phyloP scores from a whole-genome alignment of 2,888 invertebrate species.

The Lysandra coridon region DNA sequence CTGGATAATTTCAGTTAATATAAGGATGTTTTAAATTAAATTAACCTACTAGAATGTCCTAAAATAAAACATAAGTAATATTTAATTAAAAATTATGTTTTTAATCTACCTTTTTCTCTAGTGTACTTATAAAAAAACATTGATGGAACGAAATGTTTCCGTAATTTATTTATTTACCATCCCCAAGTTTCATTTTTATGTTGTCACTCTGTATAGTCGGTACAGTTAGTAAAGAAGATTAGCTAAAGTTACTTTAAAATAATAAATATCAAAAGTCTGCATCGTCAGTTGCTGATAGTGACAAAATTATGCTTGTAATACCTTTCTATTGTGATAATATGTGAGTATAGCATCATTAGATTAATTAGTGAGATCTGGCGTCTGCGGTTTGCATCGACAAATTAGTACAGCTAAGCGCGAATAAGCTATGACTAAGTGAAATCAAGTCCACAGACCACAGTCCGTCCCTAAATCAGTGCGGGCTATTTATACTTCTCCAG shows the following conservation, averaged over 20 bases:
- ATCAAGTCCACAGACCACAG: neutral
- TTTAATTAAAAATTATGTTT: neutral
- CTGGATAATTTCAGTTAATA: neutral
- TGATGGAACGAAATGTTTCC: neutral
- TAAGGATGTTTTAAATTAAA: too few relatives aligned
- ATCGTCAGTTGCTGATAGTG: too few relatives aligned
- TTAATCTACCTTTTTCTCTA: neutral
- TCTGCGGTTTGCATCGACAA: too few relatives aligned
- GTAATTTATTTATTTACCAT: neutral
- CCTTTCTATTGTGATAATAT: neutral
- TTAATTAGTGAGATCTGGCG: neutral
- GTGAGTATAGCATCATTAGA: too few relatives aligned
- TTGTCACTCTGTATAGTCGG: neutral
- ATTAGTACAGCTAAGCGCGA: too few relatives aligned
- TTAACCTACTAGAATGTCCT: neutral
- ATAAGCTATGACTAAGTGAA: too few relatives aligned
- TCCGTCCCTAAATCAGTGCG: neutral
- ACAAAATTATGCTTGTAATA: too few relatives aligned
- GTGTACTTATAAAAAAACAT: neutral
- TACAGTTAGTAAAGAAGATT: neutral
- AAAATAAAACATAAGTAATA: neutral
- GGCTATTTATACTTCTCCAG: neutral
- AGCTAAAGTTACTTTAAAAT: too few relatives aligned
- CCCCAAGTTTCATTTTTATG: too few relatives aligned
- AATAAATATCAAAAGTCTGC: too few relatives aligned